Percentiles rank a stretch among this genome's conserved stretches.
These are phyloP conservation scores for Phania funesta DNA, from an alignment of 2,888 invertebrate genomes.

Conservation along the genomic window DNA sequence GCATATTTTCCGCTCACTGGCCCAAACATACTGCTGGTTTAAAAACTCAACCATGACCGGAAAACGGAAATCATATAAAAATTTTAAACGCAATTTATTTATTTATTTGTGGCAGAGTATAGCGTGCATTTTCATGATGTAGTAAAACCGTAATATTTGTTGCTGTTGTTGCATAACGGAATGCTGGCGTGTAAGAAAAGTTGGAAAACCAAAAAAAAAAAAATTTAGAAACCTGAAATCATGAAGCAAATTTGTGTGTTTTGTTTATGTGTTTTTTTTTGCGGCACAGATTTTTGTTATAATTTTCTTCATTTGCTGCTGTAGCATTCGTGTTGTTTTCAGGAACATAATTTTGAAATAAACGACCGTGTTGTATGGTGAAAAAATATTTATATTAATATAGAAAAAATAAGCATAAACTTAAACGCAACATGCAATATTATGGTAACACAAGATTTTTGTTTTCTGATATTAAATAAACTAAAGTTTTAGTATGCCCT, in stretches of 20 bases:
- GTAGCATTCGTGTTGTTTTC: slow-evolving; percentile 34
- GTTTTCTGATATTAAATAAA: background rate
- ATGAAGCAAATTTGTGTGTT: background rate
- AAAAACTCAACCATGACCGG: slow-evolving; percentile 55
- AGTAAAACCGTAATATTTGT: slow-evolving; percentile 50
- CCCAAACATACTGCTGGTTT: background rate
- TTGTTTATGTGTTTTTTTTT: slow-evolving; percentile 13
- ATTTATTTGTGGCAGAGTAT: slow-evolving; percentile 64
- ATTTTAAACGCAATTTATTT: slow-evolving; percentile 67
- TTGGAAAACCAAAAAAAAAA: slow-evolving; percentile 3
- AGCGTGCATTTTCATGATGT: slow-evolving; percentile 56
- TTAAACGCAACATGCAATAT: slow-evolving; percentile 37
- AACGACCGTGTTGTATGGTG: slow-evolving; percentile 25
- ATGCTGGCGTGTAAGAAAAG: slow-evolving; percentile 7
- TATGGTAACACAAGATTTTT: background rate
- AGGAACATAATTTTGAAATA: slow-evolving; percentile 47
- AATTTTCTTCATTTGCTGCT: background rate
- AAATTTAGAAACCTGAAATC: slow-evolving; percentile 14
- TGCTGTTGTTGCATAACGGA: background rate
- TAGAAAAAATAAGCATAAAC: background rate
- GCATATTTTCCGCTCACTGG: slow-evolving; percentile 26
- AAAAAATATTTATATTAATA: slow-evolving; percentile 4
- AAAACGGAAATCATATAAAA: slow-evolving; percentile 66
- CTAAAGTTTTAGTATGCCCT: background rate
- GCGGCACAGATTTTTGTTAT: background rate